phyloP scores from a whole-genome alignment of 2,888 invertebrate species.

The Plebejus anna region DNA sequence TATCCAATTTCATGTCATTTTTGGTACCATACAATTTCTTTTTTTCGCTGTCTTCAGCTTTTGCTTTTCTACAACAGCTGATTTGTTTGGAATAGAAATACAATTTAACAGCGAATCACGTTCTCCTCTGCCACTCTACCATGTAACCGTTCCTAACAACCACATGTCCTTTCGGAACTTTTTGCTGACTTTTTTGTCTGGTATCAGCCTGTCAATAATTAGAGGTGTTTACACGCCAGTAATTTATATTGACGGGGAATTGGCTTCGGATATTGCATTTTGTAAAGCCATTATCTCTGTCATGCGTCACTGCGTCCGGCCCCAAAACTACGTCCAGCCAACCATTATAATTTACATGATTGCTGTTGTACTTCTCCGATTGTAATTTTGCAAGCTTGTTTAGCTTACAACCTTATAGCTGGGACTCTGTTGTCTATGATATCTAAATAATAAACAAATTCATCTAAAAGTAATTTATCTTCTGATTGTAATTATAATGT shows the following conservation, averaged over 20 bases:
- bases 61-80: background rate
- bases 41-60: background rate
- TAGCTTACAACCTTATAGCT: background rate
- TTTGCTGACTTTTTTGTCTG: constrained; percentile 24
- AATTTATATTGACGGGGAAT: constrained; percentile 43
- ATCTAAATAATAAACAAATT: background rate
- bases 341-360: constrained; percentile 8
- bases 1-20: background rate
- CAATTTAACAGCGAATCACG: background rate
- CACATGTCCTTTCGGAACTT: constrained; percentile 24
- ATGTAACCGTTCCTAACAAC: background rate
- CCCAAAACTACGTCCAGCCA: constrained; percentile 16
- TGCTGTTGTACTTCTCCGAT: background rate
- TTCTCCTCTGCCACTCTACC: background rate
- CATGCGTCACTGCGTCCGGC: constrained; percentile 34
- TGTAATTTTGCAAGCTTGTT: background rate
- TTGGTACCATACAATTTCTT: background rate
- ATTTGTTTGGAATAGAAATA: background rate
- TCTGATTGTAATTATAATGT: no score
- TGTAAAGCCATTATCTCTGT: constrained; percentile 39
- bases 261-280: constrained; percentile 41
- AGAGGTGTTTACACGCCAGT: constrained; percentile 44
- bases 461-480: no score
- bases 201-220: constrained; percentile 31
- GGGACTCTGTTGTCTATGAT: background rate